A percentile compares a stretch with the other conserved stretches of the same genome.
Evolutionary conservation across 2,888 invertebrate species (phyloP).

Genomic region (Biston stratarius): DNA sequence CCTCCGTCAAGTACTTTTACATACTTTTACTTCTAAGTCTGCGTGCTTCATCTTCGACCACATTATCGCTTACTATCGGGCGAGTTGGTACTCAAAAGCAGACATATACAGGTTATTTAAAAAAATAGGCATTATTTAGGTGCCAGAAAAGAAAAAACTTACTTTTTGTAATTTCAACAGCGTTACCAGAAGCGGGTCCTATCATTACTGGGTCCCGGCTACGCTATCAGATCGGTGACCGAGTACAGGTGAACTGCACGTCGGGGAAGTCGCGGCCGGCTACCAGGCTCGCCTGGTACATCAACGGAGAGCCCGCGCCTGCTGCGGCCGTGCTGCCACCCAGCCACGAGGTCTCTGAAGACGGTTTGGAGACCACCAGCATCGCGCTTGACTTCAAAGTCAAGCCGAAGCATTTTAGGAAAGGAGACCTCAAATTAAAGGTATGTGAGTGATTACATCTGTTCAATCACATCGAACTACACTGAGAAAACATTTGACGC

Average conservation of each 20-base stretch:
- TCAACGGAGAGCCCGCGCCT: slow-evolving; percentile 93
- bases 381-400: slow-evolving; percentile 93
- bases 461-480: not conserved
- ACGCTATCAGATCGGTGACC: slow-evolving; percentile 93
- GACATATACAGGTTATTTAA: too few relatives aligned
- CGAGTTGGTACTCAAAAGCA: too few relatives aligned
- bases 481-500: too few relatives aligned
- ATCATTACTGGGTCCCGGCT: slow-evolving; percentile 92
- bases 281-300: slow-evolving; percentile 94
- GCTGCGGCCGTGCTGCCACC: slow-evolving; percentile 80
- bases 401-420: slow-evolving; percentile 92
- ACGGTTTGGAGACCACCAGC: slow-evolving; percentile 91
- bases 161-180: slow-evolving; percentile 74
- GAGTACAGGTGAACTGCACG: slow-evolving; percentile 94
- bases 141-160: not conserved
- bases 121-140: too few relatives aligned
- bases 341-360: slow-evolving; percentile 79
- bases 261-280: slow-evolving; percentile 94
- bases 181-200: slow-evolving; percentile 93
- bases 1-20: too few relatives aligned
- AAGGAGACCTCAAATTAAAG: slow-evolving; percentile 95
- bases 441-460: slow-evolving; percentile 54
- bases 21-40: too few relatives aligned
- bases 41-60: too few relatives aligned
- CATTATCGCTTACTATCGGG: too few relatives aligned